Percentiles rank a stretch among this genome's conserved stretches.
phyloP scores from a whole-genome alignment of 1,140 invertebrate species.

The Halesus radiatus region DNA sequence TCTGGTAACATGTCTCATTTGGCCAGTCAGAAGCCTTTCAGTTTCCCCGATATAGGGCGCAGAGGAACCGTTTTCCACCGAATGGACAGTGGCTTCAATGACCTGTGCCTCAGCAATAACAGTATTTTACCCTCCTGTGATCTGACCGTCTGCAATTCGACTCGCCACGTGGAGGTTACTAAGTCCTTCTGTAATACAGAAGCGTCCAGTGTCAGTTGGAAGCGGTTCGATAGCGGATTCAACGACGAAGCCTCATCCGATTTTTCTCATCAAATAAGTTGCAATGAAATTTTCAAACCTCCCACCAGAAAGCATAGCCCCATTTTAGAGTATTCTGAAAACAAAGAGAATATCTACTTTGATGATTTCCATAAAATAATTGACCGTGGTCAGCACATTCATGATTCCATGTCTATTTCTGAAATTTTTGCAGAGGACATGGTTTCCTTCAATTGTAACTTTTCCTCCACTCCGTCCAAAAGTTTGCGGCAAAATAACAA shows the following conservation, averaged over 20 bases:
- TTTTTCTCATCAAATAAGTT: conserved; percentile 58
- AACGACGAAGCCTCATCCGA: conserved; percentile 66
- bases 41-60: neutral
- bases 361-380: conserved; percentile 61
- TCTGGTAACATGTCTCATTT: neutral
- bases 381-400: conserved; percentile 58
- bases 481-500: conserved; percentile 58
- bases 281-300: conserved; percentile 40
- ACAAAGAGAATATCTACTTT: conserved; percentile 62
- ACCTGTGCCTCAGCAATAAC: conserved; percentile 46
- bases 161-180: conserved; percentile 61
- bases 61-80: conserved; percentile 60
- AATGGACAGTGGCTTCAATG: conserved; percentile 68
- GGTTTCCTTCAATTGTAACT: conserved; percentile 66
- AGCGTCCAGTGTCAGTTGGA: conserved; percentile 66
- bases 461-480: conserved; percentile 68
- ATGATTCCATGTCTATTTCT: conserved; percentile 65
- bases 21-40: neutral
- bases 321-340: conserved; percentile 59
- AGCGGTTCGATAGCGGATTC: conserved; percentile 67
- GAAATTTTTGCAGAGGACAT: conserved; percentile 67
- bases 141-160: conserved; percentile 63
- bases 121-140: conserved; percentile 15
- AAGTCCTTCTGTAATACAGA: conserved; percentile 57
- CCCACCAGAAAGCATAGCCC: conserved; percentile 37